These are phyloP conservation scores for Gymnoscopelus braueri DNA, from an alignment of 2,797 vertebrate genomes.

Conservation along the genomic window DNA sequence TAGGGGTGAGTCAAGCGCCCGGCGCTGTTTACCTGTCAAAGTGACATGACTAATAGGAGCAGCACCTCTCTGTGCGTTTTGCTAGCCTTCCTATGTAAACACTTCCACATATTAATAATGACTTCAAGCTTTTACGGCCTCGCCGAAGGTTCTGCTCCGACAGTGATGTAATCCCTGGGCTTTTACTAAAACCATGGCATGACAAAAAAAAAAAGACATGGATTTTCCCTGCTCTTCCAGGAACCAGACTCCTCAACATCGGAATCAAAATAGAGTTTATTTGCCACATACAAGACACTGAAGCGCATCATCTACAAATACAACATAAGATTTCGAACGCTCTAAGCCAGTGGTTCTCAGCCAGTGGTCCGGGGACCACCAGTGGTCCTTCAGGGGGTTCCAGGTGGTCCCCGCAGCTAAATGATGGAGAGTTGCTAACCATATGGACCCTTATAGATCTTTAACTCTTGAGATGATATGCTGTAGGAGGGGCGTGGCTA, in stretches of 20 bases:
- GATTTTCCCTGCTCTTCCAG: background rate
- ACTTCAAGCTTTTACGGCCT: constrained; percentile 50
- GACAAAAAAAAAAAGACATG: constrained; percentile 35
- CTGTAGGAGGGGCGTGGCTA: too few species aligned
- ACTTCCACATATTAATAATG: constrained; percentile 57
- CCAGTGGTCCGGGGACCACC: too few species aligned
- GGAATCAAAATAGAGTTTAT: too few species aligned
- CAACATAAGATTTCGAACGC: too few species aligned
- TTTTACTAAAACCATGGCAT: constrained; percentile 25
- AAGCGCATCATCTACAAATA: too few species aligned
- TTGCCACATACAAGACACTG: too few species aligned
- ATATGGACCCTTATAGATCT: too few species aligned
- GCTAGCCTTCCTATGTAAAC: constrained; percentile 59
- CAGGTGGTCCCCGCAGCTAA: too few species aligned
- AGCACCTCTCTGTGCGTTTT: constrained; percentile 52
- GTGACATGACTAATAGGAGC: constrained; percentile 49
- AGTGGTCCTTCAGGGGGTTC: too few species aligned
- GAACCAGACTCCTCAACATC: background rate
- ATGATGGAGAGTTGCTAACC: too few species aligned
- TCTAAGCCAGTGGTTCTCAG: too few species aligned
- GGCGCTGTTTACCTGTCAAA: constrained; percentile 54
- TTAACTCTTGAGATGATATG: too few species aligned
- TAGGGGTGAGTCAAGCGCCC: constrained; percentile 37
- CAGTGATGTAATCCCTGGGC: constrained; percentile 56
- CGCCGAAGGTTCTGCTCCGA: constrained; percentile 31